phyloP scores from a whole-genome alignment of 2,113 vertebrate genomes.

The Tympanuchus pallidicinctus region DNA sequence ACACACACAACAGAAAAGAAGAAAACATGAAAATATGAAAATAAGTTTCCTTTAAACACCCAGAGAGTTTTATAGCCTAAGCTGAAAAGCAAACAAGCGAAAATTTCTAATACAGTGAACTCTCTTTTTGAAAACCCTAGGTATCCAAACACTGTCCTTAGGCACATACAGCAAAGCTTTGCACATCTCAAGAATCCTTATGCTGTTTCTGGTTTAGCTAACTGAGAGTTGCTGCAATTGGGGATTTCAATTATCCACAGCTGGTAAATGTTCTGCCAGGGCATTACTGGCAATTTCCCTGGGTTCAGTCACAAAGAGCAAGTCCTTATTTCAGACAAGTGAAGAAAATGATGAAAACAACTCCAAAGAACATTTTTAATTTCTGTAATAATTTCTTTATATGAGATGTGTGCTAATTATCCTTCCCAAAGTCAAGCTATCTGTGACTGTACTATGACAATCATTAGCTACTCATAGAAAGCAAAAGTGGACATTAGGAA shows the following conservation, averaged over 20 bases:
- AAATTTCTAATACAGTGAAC: neutral
- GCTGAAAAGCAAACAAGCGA: neutral
- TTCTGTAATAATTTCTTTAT: neutral
- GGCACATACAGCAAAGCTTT: neutral
- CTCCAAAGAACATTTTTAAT: neutral
- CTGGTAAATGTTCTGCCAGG: neutral
- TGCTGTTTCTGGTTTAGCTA: neutral
- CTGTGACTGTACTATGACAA: neutral
- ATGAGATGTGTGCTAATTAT: neutral
- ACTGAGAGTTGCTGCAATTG: neutral
- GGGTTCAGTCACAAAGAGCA: neutral
- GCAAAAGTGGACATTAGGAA: neutral
- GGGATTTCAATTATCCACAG: conserved; percentile 29
- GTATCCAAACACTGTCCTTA: neutral
- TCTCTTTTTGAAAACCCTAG: neutral
- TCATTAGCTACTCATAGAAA: neutral
- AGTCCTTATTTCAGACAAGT: neutral
- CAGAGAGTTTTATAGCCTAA: neutral
- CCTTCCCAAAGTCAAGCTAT: neutral
- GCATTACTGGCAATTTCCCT: neutral
- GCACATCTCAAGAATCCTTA: conserved; percentile 15
- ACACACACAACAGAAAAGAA: neutral
- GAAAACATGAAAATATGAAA: neutral
- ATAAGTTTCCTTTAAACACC: conserved; percentile 12
- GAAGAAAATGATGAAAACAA: conserved; percentile 8